Evolutionary conservation across 2,797 vertebrate species (phyloP), one percentile per base, ranked within the genome.

Genomic region (Argya squamiceps): DNA sequence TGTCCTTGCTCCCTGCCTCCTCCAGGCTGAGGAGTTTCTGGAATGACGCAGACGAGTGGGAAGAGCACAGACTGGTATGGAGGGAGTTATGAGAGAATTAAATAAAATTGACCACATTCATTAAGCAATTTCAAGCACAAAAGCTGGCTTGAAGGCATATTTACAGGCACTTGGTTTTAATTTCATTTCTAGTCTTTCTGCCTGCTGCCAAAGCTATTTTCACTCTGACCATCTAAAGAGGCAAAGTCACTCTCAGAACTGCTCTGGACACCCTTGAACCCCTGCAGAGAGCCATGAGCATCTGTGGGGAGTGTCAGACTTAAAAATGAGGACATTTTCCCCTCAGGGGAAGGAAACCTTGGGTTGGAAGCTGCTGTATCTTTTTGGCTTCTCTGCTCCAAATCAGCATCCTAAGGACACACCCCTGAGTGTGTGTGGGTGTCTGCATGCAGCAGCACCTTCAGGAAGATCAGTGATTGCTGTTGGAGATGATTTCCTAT

Each of bases 401-500:
- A 68, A 49, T 1, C 55, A 83, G 47, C 77, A 89, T n/a, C 76
- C 50, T 21, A 30, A 68, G 30, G 34, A 29, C 37, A n/a, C 4
- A 20, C 9, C 12, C 15, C 46, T 16, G 65, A 22, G 34, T 3
- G 5, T 29, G 1, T 1, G 1, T 0, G 4, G 30, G 32, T 67
- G 75, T 24, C 39, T 26, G 39, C 41, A 44, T 21, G 71, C 44
- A 60, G 49, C 26, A 70, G 55, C 20, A 50, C n/a, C 26, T 41
- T 44, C 63, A 67, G 63, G 32, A 58, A 27, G 13, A 46, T 13
- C 29, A 52, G 16, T 18, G 27, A 29, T 12, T 39, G 63, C 17
- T 67, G 5, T 32, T 43, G 56, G 60, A 89, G 77, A 21, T 27
- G 29, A 70, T 24, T 53, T 53, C 44, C 22, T 29, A 14, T 46